phyloP scores from a whole-genome alignment of 2,113 vertebrate genomes.

The Salvelinus alpinus region DNA sequence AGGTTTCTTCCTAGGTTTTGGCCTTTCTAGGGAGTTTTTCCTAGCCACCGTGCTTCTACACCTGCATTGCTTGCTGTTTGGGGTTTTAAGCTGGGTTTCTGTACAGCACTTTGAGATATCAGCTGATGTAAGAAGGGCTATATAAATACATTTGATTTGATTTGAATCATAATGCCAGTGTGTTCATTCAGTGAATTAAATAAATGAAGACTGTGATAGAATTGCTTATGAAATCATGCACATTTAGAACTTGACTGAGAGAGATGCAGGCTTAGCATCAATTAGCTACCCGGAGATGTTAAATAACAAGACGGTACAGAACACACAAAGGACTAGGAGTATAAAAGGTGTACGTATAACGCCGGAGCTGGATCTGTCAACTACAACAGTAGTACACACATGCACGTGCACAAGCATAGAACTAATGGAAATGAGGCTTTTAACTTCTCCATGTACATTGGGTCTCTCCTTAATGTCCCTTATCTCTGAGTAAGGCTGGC shows the following conservation, averaged over 20 bases:
- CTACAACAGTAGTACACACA: neutral
- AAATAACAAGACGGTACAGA: neutral
- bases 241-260: neutral
- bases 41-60: too few relatives aligned
- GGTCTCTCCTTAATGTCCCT: constrained; percentile 19
- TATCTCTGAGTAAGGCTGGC: constrained; percentile 24
- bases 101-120: too few relatives aligned
- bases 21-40: too few relatives aligned
- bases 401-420: constrained; percentile 9
- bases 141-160: too few relatives aligned
- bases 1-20: too few relatives aligned
- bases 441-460: constrained; percentile 13
- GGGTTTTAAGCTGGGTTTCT: too few relatives aligned
- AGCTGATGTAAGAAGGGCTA: too few relatives aligned
- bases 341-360: too few relatives aligned
- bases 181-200: neutral
- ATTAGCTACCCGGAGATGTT: neutral
- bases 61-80: too few relatives aligned
- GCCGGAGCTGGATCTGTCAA: neutral
- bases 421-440: constrained; percentile 23
- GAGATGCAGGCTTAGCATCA: neutral
- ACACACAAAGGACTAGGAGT: neutral
- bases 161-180: neutral
- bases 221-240: neutral
- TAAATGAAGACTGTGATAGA: neutral